phyloP scores from a whole-genome alignment of 2,797 vertebrate genomes.

The Mus minutoides region DNA sequence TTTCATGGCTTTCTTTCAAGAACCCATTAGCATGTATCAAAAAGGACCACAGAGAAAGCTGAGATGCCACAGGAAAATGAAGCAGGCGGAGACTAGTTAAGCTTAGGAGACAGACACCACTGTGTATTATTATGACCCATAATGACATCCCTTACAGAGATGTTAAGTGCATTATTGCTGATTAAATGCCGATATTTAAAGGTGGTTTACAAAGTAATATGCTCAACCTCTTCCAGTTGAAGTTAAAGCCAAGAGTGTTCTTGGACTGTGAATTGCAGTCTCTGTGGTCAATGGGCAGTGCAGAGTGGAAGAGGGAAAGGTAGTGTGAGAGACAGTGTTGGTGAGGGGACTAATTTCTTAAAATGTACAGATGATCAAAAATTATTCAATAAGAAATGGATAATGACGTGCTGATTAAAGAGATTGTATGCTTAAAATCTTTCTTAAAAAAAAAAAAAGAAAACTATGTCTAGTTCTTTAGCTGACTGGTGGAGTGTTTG shows the following conservation, averaged over 20 bases:
- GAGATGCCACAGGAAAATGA: fast-evolving
- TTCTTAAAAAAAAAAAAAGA: neutral
- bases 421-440: neutral
- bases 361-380: neutral
- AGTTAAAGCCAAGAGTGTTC: neutral
- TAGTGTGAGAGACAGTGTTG: neutral
- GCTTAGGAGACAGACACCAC: fast-evolving
- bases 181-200: neutral
- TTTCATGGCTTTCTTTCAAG: neutral
- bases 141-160: neutral
- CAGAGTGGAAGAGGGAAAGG: neutral
- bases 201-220: neutral
- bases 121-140: neutral
- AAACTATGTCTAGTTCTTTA: neutral
- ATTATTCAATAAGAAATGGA: neutral
- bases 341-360: neutral
- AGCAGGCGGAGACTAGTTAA: neutral
- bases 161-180: neutral
- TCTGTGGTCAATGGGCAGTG: neutral
- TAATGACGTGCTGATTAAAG: neutral
- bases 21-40: neutral
- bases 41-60: neutral
- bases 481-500: neutral
- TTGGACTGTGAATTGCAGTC: neutral
- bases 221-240: neutral